A percentile compares a stretch with the other conserved stretches of the same genome.
Evolutionary conservation across 2,797 vertebrate genomes (phyloP).

Genomic region (Pseudochirops corinnae): DNA sequence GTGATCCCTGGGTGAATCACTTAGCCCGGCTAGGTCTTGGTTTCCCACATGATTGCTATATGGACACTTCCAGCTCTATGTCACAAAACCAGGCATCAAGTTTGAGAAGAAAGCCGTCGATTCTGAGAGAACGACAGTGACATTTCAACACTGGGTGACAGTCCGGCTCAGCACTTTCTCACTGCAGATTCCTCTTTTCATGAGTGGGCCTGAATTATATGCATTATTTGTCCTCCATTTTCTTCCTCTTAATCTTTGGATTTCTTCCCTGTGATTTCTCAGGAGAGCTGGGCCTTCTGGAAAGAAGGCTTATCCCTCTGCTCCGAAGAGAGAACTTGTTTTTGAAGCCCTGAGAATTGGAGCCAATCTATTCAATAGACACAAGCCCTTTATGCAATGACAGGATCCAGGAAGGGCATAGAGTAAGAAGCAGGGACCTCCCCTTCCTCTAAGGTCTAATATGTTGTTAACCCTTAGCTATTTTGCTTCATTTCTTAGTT

Average conservation of each 20-base stretch:
- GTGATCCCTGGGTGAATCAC: neutral
- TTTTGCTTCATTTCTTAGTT: neutral
- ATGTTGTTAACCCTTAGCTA: neutral
- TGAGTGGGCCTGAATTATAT: conserved; percentile 20
- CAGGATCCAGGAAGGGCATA: neutral
- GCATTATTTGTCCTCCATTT: neutral
- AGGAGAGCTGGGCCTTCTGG: conserved; percentile 23
- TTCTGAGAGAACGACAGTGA: neutral
- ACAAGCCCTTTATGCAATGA: neutral
- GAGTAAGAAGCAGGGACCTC: neutral
- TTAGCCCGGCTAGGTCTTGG: neutral
- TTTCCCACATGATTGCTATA: neutral
- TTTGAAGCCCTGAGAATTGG: conserved; percentile 46
- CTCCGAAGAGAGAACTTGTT: conserved; percentile 50
- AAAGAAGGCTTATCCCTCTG: conserved; percentile 16
- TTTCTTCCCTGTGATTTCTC: conserved; percentile 18
- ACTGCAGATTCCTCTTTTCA: neutral
- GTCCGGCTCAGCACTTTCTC: neutral
- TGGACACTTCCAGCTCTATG: neutral
- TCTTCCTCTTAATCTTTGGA: conserved; percentile 31
- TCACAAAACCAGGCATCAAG: neutral
- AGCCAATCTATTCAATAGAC: neutral
- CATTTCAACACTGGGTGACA: neutral
- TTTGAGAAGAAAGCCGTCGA: neutral
- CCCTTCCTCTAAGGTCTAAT: neutral